Conservation (phyloP, 2,888 invertebrate genomes). For the Zygaena filipendulae region DNA sequence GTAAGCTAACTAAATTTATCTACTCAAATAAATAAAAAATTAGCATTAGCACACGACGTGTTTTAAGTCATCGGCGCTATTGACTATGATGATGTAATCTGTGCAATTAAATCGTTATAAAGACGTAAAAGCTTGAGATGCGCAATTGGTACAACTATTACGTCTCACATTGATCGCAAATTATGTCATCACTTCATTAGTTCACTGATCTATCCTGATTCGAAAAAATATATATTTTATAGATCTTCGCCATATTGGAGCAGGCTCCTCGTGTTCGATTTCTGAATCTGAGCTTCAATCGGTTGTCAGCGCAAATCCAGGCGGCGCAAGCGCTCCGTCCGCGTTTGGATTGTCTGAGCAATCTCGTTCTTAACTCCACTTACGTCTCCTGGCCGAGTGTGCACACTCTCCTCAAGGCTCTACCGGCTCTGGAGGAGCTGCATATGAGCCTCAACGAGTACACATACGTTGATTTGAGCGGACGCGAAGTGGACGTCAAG, state of each 20-base stretch:
- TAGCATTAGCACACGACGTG: too few relatives aligned
- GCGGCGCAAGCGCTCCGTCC: constrained; percentile 58
- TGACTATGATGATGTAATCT: too few relatives aligned
- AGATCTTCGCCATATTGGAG: constrained; percentile 87
- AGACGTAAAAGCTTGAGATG: too few relatives aligned
- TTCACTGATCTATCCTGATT: too few relatives aligned
- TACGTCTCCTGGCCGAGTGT: constrained; percentile 88
- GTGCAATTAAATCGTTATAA: too few relatives aligned
- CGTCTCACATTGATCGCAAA: too few relatives aligned
- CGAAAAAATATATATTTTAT: too few relatives aligned
- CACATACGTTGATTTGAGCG: constrained; percentile 76
- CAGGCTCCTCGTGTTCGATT: constrained; percentile 91
- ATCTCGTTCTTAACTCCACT: constrained; percentile 89
- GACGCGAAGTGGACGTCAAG: constrained; percentile 40
- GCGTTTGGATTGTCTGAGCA: constrained; percentile 72
- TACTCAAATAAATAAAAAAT: too few relatives aligned
- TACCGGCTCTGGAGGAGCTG: constrained; percentile 87
- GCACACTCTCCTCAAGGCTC: constrained; percentile 77
- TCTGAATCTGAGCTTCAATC: constrained; percentile 92
- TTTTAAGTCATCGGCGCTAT: too few relatives aligned
- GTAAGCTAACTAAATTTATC: too few relatives aligned
- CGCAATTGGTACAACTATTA: too few relatives aligned
- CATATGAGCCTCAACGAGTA: constrained; percentile 94
- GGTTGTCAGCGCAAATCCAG: constrained; percentile 76
- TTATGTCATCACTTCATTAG: too few relatives aligned